Conservation (phyloP, 1,140 invertebrate genomes). For the Magallana angulata region DNA sequence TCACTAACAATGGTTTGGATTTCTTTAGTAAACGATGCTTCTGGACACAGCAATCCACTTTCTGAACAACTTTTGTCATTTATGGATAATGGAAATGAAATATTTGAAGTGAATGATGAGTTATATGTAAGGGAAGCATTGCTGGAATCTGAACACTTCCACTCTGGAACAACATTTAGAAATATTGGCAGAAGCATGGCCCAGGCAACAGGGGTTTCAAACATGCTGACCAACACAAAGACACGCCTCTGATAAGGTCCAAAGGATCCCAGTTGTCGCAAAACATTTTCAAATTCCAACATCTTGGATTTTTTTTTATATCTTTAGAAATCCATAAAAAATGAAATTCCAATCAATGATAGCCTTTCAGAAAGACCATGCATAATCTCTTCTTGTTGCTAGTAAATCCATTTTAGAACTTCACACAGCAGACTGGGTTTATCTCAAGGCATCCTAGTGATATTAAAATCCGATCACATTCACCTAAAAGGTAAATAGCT, state of each 20-base stretch:
- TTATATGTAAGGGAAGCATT: not conserved
- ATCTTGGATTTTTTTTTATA: slow-evolving; percentile 46
- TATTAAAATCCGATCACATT: too few species aligned
- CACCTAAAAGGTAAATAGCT: too few species aligned
- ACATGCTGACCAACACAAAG: slow-evolving; percentile 72
- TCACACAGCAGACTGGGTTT: too few species aligned
- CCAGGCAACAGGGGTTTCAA: slow-evolving; percentile 73
- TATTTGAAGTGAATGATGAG: not conserved
- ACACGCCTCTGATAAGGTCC: slow-evolving; percentile 70
- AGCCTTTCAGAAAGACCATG: too few species aligned
- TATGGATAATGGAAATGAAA: not conserved
- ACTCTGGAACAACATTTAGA: slow-evolving; percentile 59
- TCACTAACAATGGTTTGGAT: slow-evolving; percentile 67
- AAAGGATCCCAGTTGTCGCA: slow-evolving; percentile 68
- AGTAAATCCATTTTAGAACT: too few species aligned
- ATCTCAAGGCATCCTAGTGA: too few species aligned
- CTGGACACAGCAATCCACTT: slow-evolving; percentile 47
- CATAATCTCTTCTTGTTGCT: too few species aligned
- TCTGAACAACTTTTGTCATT: not conserved
- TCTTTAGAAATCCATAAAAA: too few species aligned
- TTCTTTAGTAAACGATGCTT: slow-evolving; percentile 46
- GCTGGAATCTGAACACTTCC: not conserved
- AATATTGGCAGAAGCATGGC: slow-evolving; percentile 74
- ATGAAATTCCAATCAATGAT: too few species aligned
- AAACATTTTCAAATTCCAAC: slow-evolving; percentile 69